Percentiles rank a stretch among this genome's conserved stretches.
Evolutionary conservation across 2,888 invertebrate species (phyloP).

Genomic region (Xestoiulus laeticollis): DNA sequence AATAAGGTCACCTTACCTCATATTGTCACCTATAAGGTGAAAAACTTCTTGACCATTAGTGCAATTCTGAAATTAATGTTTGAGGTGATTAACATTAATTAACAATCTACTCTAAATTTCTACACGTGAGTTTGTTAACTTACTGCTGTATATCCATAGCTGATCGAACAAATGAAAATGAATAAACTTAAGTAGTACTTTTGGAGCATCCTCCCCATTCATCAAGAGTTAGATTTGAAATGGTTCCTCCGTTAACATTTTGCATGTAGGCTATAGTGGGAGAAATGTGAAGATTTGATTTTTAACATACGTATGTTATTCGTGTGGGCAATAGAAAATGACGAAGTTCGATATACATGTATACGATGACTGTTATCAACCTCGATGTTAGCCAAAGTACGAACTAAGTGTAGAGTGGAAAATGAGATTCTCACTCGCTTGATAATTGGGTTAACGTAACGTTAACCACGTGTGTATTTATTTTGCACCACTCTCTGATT

Average conservation of each 20-base stretch:
- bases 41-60: no score
- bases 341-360: not conserved
- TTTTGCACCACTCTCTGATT: not conserved
- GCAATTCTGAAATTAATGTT: not conserved
- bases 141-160: not conserved
- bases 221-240: not conserved
- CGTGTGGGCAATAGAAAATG: not conserved
- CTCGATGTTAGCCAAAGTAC: not conserved
- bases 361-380: not conserved
- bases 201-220: not conserved
- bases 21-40: not conserved
- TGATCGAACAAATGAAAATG: not conserved
- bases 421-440: not conserved
- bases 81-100: not conserved
- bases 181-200: not conserved
- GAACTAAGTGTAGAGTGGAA: not conserved
- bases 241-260: not conserved
- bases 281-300: not conserved
- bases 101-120: not conserved
- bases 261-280: no score
- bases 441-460: conserved; percentile 20
- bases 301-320: not conserved
- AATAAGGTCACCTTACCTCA: not conserved
- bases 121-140: not conserved
- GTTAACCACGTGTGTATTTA: not conserved